Evolutionary conservation across 2,797 vertebrate genomes (phyloP).

Genomic region (Notamacropus eugenii): DNA sequence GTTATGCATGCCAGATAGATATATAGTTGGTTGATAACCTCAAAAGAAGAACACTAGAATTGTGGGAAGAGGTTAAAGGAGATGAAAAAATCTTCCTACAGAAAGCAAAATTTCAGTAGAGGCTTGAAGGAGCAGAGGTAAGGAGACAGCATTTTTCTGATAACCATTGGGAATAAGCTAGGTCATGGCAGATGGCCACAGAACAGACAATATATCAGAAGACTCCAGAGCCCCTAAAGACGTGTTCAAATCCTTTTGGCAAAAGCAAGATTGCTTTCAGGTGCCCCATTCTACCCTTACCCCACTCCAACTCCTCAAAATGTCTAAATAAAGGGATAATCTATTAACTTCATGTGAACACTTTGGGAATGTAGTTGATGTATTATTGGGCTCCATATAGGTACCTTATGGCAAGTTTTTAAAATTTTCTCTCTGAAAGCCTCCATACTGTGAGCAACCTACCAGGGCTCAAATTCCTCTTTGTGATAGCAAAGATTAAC

Average conservation of each 20-base stretch:
- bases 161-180: neutral
- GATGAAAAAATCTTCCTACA: neutral
- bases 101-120: neutral
- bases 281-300: neutral
- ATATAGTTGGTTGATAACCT: neutral
- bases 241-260: neutral
- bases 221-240: neutral
- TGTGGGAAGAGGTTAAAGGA: neutral
- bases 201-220: neutral
- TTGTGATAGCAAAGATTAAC: neutral
- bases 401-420: neutral
- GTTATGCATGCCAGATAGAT: neutral
- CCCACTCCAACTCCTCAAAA: neutral
- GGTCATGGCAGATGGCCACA: neutral
- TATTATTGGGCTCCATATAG: neutral
- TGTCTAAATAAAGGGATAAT: neutral
- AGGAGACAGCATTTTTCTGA: neutral
- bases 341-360: neutral
- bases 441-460: too few relatives aligned
- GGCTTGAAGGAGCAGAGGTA: neutral
- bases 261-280: neutral
- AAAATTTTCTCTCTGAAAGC: neutral
- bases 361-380: neutral
- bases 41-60: neutral
- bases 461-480: fast-evolving